Evolutionary conservation across 2,888 invertebrate species (phyloP).

Genomic region (Halocaridina rubra): DNA sequence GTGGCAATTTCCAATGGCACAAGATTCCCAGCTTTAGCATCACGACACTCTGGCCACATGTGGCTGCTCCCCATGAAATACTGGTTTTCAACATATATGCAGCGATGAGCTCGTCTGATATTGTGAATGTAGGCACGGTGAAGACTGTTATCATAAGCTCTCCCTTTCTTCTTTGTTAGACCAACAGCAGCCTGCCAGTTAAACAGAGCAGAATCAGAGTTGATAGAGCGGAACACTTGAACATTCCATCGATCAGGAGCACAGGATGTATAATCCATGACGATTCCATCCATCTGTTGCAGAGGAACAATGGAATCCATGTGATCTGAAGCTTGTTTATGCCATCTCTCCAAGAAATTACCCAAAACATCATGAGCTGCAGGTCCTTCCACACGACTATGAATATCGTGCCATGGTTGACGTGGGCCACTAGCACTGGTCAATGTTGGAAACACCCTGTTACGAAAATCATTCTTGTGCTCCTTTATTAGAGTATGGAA

Average conservation of each 20-base stretch:
- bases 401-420: conserved; percentile 64
- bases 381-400: conserved; percentile 61
- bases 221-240: conserved; percentile 63
- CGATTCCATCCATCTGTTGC: conserved; percentile 37
- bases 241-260: conserved; percentile 48
- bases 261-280: conserved; percentile 21
- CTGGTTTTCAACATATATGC: conserved; percentile 64
- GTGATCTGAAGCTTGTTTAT: conserved; percentile 48
- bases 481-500: conserved; percentile 54
- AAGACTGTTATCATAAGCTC: conserved; percentile 62
- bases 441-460: conserved; percentile 50
- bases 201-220: conserved; percentile 62
- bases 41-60: conserved; percentile 62
- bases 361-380: conserved; percentile 61
- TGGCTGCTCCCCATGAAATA: conserved; percentile 64
- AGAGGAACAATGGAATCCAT: conserved; percentile 22
- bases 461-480: conserved; percentile 61
- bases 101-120: conserved; percentile 59
- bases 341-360: conserved; percentile 64
- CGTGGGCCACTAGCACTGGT: conserved; percentile 61
- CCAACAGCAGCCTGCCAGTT: conserved; percentile 47
- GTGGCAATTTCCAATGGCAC: conserved; percentile 62
- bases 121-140: conserved; percentile 63
- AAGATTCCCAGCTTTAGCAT: conserved; percentile 61
- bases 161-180: conserved; percentile 62